phyloP scores from a whole-genome alignment of 2,888 invertebrate species.

The Cheilosia pagana region DNA sequence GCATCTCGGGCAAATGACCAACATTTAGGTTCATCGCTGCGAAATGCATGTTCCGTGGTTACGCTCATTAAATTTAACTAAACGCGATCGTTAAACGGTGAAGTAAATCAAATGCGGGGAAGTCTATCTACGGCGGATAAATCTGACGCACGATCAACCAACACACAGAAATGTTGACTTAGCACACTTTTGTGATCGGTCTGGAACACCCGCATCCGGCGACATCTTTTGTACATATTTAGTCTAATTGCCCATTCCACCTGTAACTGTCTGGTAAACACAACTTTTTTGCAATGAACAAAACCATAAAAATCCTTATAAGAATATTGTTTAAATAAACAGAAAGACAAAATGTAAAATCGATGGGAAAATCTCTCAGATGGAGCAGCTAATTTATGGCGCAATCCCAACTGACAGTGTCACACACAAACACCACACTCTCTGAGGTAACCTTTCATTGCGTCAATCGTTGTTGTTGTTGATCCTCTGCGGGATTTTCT shows the following conservation, averaged over 20 bases:
- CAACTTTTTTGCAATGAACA: constrained; percentile 45
- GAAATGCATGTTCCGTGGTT: constrained; percentile 55
- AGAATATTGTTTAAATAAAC: background rate
- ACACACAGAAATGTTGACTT: background rate
- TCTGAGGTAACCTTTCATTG: constrained; percentile 20
- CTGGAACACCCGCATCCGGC: background rate
- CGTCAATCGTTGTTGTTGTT: constrained; percentile 41
- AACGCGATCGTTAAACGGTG: constrained; percentile 57
- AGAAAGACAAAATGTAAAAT: background rate
- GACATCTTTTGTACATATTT: background rate
- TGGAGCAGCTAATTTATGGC: constrained; percentile 57
- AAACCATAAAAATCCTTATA: constrained; percentile 9
- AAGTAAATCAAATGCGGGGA: background rate
- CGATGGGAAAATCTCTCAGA: constrained; percentile 37
- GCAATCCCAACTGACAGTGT: constrained; percentile 52
- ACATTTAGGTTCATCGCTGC: constrained; percentile 13
- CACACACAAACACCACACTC: constrained; percentile 36
- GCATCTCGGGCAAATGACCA: constrained; percentile 46
- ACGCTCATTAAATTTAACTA: constrained; percentile 69
- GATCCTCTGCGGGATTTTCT: constrained; percentile 37
- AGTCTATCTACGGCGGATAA: background rate
- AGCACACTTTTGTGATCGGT: background rate
- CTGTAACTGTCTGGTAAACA: background rate
- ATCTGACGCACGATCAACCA: background rate
- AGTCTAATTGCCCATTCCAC: background rate